Conservation (phyloP, 2,888 invertebrate genomes). For the Cheiracanthium punctorium region DNA sequence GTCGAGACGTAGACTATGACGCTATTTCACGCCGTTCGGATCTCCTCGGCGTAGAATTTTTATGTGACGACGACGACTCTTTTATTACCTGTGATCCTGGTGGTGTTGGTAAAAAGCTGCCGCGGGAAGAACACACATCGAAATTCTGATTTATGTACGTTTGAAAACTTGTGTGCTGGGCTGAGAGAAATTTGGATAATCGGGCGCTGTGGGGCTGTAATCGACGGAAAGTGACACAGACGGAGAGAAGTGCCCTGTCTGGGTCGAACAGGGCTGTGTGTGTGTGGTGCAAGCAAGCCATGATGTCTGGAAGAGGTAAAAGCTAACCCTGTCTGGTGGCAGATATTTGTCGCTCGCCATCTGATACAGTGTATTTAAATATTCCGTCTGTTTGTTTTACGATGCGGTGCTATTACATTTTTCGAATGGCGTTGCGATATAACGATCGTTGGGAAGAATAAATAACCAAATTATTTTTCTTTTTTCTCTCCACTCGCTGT, state of each 20-base stretch:
- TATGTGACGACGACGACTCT: conserved; percentile 24
- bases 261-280: conserved; percentile 54
- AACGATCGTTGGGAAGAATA: background rate
- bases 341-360: conserved; percentile 56
- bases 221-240: conserved; percentile 60
- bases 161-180: conserved; percentile 18
- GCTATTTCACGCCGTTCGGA: conserved; percentile 40
- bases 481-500: too few relatives aligned
- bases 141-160: conserved; percentile 27
- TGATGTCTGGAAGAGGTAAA: conserved; percentile 69
- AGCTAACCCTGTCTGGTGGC: conserved; percentile 63
- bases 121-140: conserved; percentile 31
- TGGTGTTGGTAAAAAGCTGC: background rate
- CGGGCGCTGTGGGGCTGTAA: conserved; percentile 37
- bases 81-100: conserved; percentile 38
- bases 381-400: conserved; percentile 46
- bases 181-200: conserved; percentile 25
- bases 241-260: conserved; percentile 58
- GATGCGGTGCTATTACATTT: conserved; percentile 35
- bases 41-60: conserved; percentile 37
- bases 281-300: conserved; percentile 57
- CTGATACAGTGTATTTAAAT: conserved; percentile 62
- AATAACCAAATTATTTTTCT: background rate
- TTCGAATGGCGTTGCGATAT: conserved; percentile 31
- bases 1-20: conserved; percentile 68